Conservation (phyloP, 1,140 invertebrate genomes). For the Penaeus vannamei region DNA sequence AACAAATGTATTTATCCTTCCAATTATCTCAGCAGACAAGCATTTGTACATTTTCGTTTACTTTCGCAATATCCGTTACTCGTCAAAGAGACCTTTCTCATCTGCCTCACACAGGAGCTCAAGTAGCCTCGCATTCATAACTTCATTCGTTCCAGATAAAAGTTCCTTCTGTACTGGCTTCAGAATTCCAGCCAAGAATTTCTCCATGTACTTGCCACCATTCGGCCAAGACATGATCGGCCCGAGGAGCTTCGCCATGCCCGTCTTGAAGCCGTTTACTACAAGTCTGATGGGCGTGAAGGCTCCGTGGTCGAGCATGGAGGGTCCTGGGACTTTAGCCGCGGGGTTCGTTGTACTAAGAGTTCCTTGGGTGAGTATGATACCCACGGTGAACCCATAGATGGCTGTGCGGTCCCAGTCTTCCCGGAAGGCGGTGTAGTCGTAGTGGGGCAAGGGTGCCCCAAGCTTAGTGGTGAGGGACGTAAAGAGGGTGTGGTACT, state of each 20-base stretch:
- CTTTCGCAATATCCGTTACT: no score
- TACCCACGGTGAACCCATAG: conserved; percentile 25
- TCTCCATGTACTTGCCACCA: neutral
- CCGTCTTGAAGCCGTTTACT: conserved; percentile 6
- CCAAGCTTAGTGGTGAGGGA: conserved; percentile 31
- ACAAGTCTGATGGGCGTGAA: neutral
- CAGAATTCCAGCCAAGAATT: neutral
- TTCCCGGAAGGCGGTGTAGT: neutral
- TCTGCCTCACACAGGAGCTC: conserved; percentile 31
- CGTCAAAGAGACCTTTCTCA: conserved; percentile 32
- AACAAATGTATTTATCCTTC: no score
- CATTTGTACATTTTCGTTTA: no score
- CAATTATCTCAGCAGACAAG: no score
- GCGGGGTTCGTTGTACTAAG: conserved; percentile 5
- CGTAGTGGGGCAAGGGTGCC: neutral
- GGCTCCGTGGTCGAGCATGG: conserved; percentile 23
- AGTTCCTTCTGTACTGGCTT: conserved; percentile 21
- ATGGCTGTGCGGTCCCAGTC: conserved; percentile 27
- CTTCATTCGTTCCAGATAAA: conserved; percentile 26
- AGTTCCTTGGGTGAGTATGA: conserved; percentile 6
- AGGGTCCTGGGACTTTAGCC: neutral
- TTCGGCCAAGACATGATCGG: neutral
- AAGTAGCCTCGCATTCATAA: conserved; percentile 23
- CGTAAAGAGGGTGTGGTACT: conserved; percentile 43
- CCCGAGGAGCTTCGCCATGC: neutral